Evolutionary conservation across 1,140 invertebrate species (phyloP).

Genomic region (Popillia japonica): DNA sequence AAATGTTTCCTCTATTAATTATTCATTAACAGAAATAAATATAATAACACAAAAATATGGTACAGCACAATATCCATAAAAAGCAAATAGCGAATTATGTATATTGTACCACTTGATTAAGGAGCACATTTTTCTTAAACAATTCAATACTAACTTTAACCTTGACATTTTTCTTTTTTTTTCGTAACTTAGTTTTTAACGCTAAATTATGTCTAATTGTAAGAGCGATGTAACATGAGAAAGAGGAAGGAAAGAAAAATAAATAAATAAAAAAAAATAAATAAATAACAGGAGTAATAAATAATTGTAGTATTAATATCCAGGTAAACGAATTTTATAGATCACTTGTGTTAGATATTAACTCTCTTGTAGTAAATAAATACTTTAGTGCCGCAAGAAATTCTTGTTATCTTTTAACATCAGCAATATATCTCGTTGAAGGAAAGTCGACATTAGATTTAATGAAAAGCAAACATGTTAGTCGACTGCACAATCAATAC

Average conservation of each 20-base stretch:
- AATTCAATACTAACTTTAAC: neutral
- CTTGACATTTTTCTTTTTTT: too few relatives aligned
- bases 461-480: neutral
- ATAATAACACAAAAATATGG: too few relatives aligned
- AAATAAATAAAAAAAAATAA: too few relatives aligned
- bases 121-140: neutral
- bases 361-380: neutral
- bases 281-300: neutral
- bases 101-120: neutral
- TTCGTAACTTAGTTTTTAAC: too few relatives aligned
- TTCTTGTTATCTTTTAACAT: constrained; percentile 16
- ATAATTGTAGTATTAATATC: neutral
- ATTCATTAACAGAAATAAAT: too few relatives aligned
- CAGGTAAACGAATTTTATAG: neutral
- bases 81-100: too few relatives aligned
- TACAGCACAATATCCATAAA: too few relatives aligned
- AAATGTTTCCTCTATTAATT: too few relatives aligned
- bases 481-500: neutral
- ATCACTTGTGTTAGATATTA: neutral
- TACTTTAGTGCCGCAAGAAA: constrained; percentile 7
- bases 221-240: too few relatives aligned
- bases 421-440: constrained; percentile 7
- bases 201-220: too few relatives aligned
- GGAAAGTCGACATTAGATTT: constrained; percentile 25
- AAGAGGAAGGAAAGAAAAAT: too few relatives aligned